These are phyloP conservation scores for Xenopus tropicalis DNA, from an alignment of 2,113 vertebrate species.

Conservation along the genomic window DNA sequence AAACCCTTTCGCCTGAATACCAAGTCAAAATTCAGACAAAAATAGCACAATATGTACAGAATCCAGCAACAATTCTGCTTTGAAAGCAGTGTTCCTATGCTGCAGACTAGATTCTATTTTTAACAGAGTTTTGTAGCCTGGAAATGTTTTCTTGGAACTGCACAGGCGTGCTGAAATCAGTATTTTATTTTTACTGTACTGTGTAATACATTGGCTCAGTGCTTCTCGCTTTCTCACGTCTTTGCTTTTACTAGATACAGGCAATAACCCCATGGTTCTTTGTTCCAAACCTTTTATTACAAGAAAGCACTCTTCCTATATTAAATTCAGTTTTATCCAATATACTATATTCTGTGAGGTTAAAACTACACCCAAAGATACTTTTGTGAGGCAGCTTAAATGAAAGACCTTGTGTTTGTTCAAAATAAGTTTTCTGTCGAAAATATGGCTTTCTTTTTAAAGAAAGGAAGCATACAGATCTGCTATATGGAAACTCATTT, in stretches of 20 bases:
- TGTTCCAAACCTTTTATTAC: neutral
- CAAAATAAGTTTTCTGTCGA: too few species aligned
- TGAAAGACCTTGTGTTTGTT: too few species aligned
- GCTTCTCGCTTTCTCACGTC: neutral
- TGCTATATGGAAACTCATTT: too few species aligned
- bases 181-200: slow-evolving; percentile 8
- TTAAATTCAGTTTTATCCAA: neutral
- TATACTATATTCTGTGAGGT: neutral
- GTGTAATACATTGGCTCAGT: slow-evolving; percentile 21
- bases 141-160: slow-evolving; percentile 21
- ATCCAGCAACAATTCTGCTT: slow-evolving; percentile 4
- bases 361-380: neutral
- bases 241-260: slow-evolving; percentile 15
- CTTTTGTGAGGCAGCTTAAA: neutral
- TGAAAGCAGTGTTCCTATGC: slow-evolving; percentile 14
- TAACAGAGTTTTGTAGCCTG: slow-evolving; percentile 26
- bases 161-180: neutral
- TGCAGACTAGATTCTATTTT: slow-evolving; percentile 32
- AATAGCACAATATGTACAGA: slow-evolving; percentile 23
- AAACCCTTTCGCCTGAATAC: slow-evolving; percentile 5
- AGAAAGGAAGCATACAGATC: too few species aligned
- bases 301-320: neutral
- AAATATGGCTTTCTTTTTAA: too few species aligned
- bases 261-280: neutral
- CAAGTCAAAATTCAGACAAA: neutral